These are phyloP conservation scores for Osmerus eperlanus DNA, from an alignment of 2,113 vertebrate genomes.

Conservation along the genomic window DNA sequence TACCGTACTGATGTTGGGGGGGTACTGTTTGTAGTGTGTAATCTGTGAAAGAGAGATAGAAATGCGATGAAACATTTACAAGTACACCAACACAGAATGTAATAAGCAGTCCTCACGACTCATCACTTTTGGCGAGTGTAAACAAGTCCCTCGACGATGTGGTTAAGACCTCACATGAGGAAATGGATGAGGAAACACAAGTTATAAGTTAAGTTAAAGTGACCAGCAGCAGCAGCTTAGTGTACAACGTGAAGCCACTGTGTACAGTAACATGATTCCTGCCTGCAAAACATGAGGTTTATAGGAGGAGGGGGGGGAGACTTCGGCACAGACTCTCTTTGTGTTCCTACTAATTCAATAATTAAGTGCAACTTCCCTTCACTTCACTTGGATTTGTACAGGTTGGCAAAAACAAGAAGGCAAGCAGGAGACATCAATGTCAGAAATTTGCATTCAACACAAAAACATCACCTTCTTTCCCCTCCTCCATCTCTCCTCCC, in stretches of 20 bases:
- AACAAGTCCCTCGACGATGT: too few species aligned
- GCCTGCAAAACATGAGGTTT: conserved; percentile 8
- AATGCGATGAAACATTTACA: neutral
- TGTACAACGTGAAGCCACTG: neutral
- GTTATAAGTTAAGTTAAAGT: neutral
- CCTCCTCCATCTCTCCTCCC: neutral
- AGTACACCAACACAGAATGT: neutral
- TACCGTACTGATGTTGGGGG: conserved; percentile 69
- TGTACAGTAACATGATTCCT: conserved; percentile 26
- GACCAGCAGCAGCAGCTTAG: conserved; percentile 2
- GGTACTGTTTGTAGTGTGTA: conserved; percentile 77
- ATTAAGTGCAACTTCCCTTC: conserved; percentile 30
- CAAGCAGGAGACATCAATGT: neutral
- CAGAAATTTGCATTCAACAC: neutral
- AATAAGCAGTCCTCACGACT: too few species aligned
- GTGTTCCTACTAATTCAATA: conserved; percentile 34
- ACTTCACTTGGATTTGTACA: conserved; percentile 14
- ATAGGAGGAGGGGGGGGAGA: neutral
- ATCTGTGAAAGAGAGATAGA: conserved; percentile 52
- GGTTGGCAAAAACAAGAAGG: neutral
- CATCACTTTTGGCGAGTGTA: too few species aligned
- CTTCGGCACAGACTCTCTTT: conserved; percentile 22
- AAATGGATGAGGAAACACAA: neutral
- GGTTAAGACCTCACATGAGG: neutral
- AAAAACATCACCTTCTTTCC: neutral